Conservation (phyloP, 1,140 invertebrate genomes). For the Drosophila micromelanica region DNA sequence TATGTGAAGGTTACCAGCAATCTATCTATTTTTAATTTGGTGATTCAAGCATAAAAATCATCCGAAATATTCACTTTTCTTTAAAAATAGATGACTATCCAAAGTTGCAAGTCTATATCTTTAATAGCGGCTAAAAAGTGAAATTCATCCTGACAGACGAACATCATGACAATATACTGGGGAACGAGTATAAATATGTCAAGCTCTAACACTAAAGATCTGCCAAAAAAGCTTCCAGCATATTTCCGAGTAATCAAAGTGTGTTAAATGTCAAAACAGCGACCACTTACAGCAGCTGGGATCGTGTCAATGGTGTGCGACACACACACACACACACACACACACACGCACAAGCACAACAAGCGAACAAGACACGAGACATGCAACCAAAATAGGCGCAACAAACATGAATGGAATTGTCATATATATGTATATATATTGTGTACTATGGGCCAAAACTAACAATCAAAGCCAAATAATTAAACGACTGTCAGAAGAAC, state of each 20-base stretch:
- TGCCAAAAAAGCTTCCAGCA: constrained; percentile 7
- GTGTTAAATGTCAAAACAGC: constrained; percentile 33
- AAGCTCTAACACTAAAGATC: not conserved
- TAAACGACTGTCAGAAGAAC: constrained; percentile 80
- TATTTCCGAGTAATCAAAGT: constrained; percentile 14
- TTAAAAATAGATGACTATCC: too few species aligned
- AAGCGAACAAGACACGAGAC: constrained; percentile 35
- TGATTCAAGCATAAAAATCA: too few species aligned
- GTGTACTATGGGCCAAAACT: constrained; percentile 40
- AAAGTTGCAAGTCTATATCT: too few species aligned
- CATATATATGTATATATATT: constrained; percentile 1
- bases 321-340: constrained; percentile 26
- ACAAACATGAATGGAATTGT: constrained; percentile 70
- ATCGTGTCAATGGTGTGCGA: constrained; percentile 66
- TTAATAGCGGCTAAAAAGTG: too few species aligned
- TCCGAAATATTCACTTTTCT: too few species aligned
- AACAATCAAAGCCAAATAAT: constrained; percentile 77
- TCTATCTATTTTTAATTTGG: too few species aligned
- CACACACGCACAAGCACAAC: not conserved
- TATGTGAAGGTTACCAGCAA: too few species aligned
- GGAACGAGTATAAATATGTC: too few species aligned
- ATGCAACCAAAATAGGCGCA: constrained; percentile 49
- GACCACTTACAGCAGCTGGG: constrained; percentile 49
- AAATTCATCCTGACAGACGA: too few species aligned
- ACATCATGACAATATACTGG: too few species aligned